These are phyloP conservation scores for Gadus macrocephalus DNA, from an alignment of 2,113 vertebrate species.

Conservation along the genomic window DNA sequence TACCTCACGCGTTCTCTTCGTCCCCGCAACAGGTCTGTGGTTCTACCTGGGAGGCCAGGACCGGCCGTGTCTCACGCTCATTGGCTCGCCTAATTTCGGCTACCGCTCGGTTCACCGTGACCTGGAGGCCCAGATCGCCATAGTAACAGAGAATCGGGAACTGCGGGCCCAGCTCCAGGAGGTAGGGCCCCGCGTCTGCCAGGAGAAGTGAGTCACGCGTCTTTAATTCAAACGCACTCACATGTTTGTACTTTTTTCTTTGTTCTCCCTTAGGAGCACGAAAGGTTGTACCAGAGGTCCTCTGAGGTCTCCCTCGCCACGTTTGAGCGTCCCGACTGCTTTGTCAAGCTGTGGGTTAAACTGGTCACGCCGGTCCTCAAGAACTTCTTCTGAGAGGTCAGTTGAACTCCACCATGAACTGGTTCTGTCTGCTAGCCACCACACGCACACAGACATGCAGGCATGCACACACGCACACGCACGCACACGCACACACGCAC, in stretches of 20 bases:
- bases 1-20: not conserved
- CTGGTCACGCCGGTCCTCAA: slow-evolving; percentile 92
- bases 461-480: no score
- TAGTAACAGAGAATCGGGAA: slow-evolving; percentile 86
- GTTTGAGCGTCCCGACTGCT: slow-evolving; percentile 83
- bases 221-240: slow-evolving; percentile 5
- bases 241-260: slow-evolving; percentile 16
- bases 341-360: slow-evolving; percentile 94
- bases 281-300: slow-evolving; percentile 82
- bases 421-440: not conserved
- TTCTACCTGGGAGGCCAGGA: slow-evolving; percentile 86
- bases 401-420: not conserved
- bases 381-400: slow-evolving; percentile 87
- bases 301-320: slow-evolving; percentile 78
- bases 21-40: slow-evolving; percentile 83
- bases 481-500: no score
- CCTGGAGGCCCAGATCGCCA: slow-evolving; percentile 93
- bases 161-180: slow-evolving; percentile 88
- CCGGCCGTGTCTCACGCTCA: slow-evolving; percentile 90
- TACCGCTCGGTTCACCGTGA: slow-evolving; percentile 96
- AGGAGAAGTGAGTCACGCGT: slow-evolving; percentile 15
- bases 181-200: slow-evolving; percentile 63
- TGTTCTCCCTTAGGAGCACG: slow-evolving; percentile 78
- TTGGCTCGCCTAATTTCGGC: slow-evolving; percentile 97
- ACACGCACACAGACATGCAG: no score